Base-by-base conservation (phyloP, 2,113 vertebrate genomes). In the Sinosuthora webbiana region DNA sequence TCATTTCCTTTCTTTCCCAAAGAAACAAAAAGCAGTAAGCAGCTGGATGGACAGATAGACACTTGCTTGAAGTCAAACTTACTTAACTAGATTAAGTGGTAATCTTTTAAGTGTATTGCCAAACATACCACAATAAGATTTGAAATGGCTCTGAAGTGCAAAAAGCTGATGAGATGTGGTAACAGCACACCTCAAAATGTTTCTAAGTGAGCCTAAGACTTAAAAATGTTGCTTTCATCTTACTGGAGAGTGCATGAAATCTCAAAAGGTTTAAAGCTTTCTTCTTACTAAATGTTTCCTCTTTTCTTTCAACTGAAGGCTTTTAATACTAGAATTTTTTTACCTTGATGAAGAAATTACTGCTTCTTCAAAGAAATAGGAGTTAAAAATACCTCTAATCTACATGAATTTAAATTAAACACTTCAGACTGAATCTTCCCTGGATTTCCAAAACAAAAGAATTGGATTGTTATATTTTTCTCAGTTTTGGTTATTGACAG, bases 101-200 rank as follows among this genome's bases (percentile, higher is more conserved):
- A 97, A 98, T 98, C 98, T 97, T 97, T 97, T 97, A 98, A 98
- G 97, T 98, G 96, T 97, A 96, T 97, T 97, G 84, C 97, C 95
- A 97, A 97, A 97, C 96, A 97, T 94, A 94, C 90, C 93, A 69
- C 86, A 97, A 45, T 95, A 93, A 94, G 83, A 92, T 82, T 82
- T 98, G 93, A 98, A 97, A 97, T 78, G 62, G 59, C 91, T 96
- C 89, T 93, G 73, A 89, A 94, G 71, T 87, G 86, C 85, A 94
- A 93, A 95, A 97, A 95, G 88, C 96, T 81, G 73, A 91, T 69
- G 92, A 82, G 79, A 88, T 62, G 50, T 95, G 90, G 94, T 85
- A 96, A 95, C 83, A 50, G 74, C 96, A 97, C 83, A 97, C 93
- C 96, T 96, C 89, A 84, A 81, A 94, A 86, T 92, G 49, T 82